phyloP scores from a whole-genome alignment of 2,888 invertebrate genomes.

The Eremobia ochroleuca region DNA sequence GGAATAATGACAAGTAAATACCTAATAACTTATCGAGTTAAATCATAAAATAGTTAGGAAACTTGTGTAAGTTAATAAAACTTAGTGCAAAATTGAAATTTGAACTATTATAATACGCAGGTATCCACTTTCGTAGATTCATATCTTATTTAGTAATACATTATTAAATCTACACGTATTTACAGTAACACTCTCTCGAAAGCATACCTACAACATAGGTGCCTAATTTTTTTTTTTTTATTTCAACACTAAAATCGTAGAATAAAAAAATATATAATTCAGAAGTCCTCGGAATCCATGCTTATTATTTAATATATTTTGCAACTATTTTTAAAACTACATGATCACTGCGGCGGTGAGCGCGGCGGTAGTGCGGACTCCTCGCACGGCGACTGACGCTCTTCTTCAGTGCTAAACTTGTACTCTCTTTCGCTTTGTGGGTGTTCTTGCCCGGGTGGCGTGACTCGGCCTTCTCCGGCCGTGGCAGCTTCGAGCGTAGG shows the following conservation, averaged over 20 bases:
- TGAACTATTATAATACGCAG: constrained; percentile 51
- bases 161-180: constrained; percentile 58
- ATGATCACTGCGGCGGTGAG: constrained; percentile 83
- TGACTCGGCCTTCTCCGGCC: constrained; percentile 78
- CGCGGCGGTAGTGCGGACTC: constrained; percentile 80
- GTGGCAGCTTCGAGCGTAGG: constrained; percentile 82
- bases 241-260: constrained; percentile 32
- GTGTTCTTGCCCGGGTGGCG: constrained; percentile 84
- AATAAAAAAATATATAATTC: constrained; percentile 46
- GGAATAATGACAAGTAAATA: constrained; percentile 8
- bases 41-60: constrained; percentile 1
- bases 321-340: constrained; percentile 38
- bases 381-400: constrained; percentile 86
- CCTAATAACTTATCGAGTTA: background rate
- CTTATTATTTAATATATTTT: constrained; percentile 41
- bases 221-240: constrained; percentile 8
- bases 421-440: constrained; percentile 84
- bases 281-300: constrained; percentile 42
- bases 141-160: constrained; percentile 39
- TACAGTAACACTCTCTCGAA: constrained; percentile 55
- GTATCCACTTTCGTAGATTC: constrained; percentile 24
- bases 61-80: constrained; percentile 14
- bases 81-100: constrained; percentile 47
- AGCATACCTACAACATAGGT: constrained; percentile 28
- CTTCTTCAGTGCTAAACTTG: constrained; percentile 86